Evolutionary conservation across 2,113 vertebrate genomes (phyloP), one percentile per base, ranked within the genome.

Genomic region (Struthidea cinerea): DNA sequence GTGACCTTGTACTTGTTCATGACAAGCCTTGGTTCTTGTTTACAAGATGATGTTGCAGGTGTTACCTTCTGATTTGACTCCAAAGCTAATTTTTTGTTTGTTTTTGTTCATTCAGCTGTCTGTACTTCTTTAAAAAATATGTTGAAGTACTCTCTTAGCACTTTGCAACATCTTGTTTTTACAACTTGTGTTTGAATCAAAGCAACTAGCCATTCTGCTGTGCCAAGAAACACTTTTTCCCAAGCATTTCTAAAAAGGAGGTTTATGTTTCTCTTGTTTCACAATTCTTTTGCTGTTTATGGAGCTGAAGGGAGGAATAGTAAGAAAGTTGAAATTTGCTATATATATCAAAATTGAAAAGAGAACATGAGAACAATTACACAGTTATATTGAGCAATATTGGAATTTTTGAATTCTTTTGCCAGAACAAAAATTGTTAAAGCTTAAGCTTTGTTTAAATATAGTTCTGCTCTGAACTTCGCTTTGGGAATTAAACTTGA

Each of bases 191-290:
- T 92, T 87, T 47, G 57, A 93, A 86, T 84, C 71, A 90, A 96
- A 96, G 82, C 68, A 91, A 57, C 68, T 88, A 84, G 32, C 78
- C 9, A 0, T 84, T 89, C 61, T 92, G 44, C 74, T 87, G n/a
- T 95, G 92, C 87, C 87, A 96, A 94, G 64, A 91, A 93, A 88
- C n/a, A 46, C 33, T 83, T 92, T 55, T 85, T 57, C 44, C 32
- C 35, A 60, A 59, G 52, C 47, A 13, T 71, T 88, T 89, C 13
- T 61, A 20, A 46, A 77, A 95, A 77, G 26, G 55, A 60, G 32
- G 26, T 12, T 86, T 90, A 84, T 90, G 47, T 75, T 90, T 93
- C 76, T 67, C 39, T 67, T 87, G 24, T 96, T 93, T 93, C 84
- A 90, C 81, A 73, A 70, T 76, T 89, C 64, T 44, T 93, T 73